Conservation (phyloP, 2,113 vertebrate species). For the Hepsetus odoe region DNA sequence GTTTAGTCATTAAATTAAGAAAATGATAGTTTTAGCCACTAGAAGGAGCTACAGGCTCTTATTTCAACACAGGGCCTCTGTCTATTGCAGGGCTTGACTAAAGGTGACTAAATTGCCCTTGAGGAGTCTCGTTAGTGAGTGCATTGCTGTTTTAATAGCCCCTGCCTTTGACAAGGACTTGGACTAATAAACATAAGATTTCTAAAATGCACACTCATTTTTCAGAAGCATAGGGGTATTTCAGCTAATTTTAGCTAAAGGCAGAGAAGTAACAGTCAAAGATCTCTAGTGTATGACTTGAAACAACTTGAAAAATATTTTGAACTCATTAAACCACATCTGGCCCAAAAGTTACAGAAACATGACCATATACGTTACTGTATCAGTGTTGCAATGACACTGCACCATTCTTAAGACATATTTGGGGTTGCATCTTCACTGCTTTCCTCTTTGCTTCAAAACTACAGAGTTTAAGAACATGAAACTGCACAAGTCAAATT, state of each 20-base stretch:
- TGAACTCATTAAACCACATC: too few relatives aligned
- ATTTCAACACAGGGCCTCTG: background rate
- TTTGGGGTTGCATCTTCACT: background rate
- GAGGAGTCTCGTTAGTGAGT: background rate
- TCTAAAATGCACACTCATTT: background rate
- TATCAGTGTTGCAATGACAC: background rate
- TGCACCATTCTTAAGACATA: background rate
- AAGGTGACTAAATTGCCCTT: background rate
- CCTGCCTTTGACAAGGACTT: too few relatives aligned
- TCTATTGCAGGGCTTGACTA: background rate
- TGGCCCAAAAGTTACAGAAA: background rate
- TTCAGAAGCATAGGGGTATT: background rate
- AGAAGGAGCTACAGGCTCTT: conserved; percentile 16
- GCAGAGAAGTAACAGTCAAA: too few relatives aligned
- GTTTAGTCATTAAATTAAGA: background rate
- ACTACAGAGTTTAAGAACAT: background rate
- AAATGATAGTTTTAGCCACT: background rate
- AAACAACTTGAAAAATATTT: too few relatives aligned
- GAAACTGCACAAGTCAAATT: background rate
- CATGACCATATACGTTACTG: background rate
- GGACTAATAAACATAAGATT: background rate
- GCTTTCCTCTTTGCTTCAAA: background rate
- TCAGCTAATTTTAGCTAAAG: background rate
- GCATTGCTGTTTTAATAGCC: background rate
- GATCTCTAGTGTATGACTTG: too few relatives aligned